Base-by-base conservation (phyloP, 37 sponge, comb jelly and placozoan genomes). In the Amphimedon queenslandica region DNA sequence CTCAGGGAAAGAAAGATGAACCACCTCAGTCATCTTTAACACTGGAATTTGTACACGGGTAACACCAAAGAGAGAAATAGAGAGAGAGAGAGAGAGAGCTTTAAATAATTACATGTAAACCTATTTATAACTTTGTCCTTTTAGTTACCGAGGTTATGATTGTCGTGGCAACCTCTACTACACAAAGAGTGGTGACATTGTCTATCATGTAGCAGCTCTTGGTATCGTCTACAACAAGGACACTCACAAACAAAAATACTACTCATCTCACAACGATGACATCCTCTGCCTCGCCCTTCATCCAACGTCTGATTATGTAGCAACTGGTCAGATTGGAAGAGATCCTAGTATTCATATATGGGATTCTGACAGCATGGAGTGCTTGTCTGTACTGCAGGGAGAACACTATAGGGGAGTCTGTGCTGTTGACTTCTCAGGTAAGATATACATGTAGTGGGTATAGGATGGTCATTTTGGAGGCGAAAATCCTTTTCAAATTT, bases 191-290 rank as follows among this genome's bases (percentile, higher is more conserved):
- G 93, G 90, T 1, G 90, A 92, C 20, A 66, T 97, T 2, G 89
- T 97, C 36, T 98, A 98, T 73, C 95, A 94, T 70, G 78, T 98
- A 6, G 99, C 99, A 33, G 99, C 93, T 42, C 61, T 98, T 63
- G 99, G 99, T 35, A 86, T 98, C 36, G 87, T 98, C 58, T 94
- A 94, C 79, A 87, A 82, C 66, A 72, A 63, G 1, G 51, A 63
- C 66, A 76, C 64, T 29, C 92, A 98, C 80, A 76, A 73, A 28
- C 99, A 97, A 76, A 39, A 88, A 41, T 94, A 87, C 85, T 97
- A 97, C 82, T 29, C 69, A 29, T 53, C 71, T 30, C 99, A 97
- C 76, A 91, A 89, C 31, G 99, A 97, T 55, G 99, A 97, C 70
- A 97, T 97, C 66, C 88, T 97, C 42, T 97, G 94, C 73, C 86